A percentile compares a stretch with the other conserved stretches of the same genome.
phyloP scores from a whole-genome alignment of 2,888 invertebrate species.

The Mystacides longicornis region DNA sequence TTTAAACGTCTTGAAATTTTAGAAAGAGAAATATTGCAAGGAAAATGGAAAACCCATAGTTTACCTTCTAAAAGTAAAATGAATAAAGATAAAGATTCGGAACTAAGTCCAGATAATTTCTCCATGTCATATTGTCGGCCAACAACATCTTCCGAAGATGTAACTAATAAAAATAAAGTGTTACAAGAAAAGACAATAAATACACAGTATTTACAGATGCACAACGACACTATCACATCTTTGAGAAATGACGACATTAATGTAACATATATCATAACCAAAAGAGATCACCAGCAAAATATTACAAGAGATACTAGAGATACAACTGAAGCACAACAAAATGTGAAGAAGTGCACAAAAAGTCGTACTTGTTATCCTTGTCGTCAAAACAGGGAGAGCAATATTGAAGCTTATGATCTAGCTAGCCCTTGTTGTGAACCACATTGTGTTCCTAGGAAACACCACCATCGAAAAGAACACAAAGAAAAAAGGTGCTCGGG shows the following conservation, averaged over 20 bases:
- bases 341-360: slow-evolving; percentile 3
- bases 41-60: slow-evolving; percentile 86
- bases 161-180: slow-evolving; percentile 36
- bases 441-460: slow-evolving; percentile 67
- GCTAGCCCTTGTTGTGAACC: slow-evolving; percentile 84
- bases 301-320: slow-evolving; percentile 22
- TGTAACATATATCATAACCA: slow-evolving; percentile 17
- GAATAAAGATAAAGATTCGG: slow-evolving; percentile 36
- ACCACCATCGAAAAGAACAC: slow-evolving; percentile 26
- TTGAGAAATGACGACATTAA: neutral
- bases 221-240: slow-evolving; percentile 10
- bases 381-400: slow-evolving; percentile 62
- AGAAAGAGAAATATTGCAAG: slow-evolving; percentile 75
- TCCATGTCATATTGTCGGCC: slow-evolving; percentile 62
- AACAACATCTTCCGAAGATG: slow-evolving; percentile 76
- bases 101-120: slow-evolving; percentile 45
- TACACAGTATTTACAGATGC: slow-evolving; percentile 12
- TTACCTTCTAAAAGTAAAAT: slow-evolving; percentile 75
- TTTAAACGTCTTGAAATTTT: slow-evolving; percentile 72
- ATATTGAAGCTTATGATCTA: slow-evolving; percentile 77
- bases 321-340: slow-evolving; percentile 32
- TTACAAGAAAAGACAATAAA: slow-evolving; percentile 28
- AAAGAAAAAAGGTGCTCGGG: slow-evolving; percentile 34
- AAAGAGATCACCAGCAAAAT: slow-evolving; percentile 35
- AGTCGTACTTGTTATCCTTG: slow-evolving; percentile 64